These are phyloP conservation scores for Folsomia manolachei DNA, from an alignment of 2,888 invertebrate species.

Conservation along the genomic window DNA sequence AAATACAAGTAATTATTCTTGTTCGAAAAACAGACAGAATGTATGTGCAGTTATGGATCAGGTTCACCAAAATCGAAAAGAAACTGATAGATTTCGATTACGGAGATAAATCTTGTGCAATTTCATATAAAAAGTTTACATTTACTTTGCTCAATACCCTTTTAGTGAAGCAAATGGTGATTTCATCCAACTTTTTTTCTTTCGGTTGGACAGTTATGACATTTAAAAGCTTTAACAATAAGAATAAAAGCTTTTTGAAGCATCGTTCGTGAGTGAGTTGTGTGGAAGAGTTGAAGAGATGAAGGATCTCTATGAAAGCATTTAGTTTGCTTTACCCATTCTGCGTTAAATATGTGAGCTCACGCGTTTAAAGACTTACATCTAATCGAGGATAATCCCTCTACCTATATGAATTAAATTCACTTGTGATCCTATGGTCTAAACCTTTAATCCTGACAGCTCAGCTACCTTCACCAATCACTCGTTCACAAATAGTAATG, in stretches of 20 bases:
- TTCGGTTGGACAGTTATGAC: not conserved
- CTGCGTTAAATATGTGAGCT: constrained; percentile 34
- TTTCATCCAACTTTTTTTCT: not conserved
- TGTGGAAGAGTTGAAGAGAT: not conserved
- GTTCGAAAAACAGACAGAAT: too few relatives aligned
- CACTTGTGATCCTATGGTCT: constrained; percentile 1
- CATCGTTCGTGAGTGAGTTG: not conserved
- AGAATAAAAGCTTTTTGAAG: not conserved
- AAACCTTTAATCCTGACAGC: not conserved
- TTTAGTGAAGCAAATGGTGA: constrained; percentile 31
- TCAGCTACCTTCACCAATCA: too few relatives aligned
- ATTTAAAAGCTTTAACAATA: not conserved
- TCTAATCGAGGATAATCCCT: constrained; percentile 42
- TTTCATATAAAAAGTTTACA: constrained; percentile 11
- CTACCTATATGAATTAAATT: constrained; percentile 18
- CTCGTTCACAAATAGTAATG: too few relatives aligned
- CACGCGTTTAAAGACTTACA: constrained; percentile 43
- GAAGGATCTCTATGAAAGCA: too few relatives aligned
- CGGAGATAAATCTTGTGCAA: constrained; percentile 6
- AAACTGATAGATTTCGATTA: too few relatives aligned
- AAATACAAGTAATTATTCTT: not conserved
- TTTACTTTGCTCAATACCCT: constrained; percentile 23
- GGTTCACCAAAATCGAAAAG: not conserved
- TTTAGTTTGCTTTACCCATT: constrained; percentile 36
- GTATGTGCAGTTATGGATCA: not conserved